Percentiles rank a stretch among this genome's conserved stretches.
Evolutionary conservation across 2,113 vertebrate species (phyloP).

Genomic region (Hemicordylus capensis): DNA sequence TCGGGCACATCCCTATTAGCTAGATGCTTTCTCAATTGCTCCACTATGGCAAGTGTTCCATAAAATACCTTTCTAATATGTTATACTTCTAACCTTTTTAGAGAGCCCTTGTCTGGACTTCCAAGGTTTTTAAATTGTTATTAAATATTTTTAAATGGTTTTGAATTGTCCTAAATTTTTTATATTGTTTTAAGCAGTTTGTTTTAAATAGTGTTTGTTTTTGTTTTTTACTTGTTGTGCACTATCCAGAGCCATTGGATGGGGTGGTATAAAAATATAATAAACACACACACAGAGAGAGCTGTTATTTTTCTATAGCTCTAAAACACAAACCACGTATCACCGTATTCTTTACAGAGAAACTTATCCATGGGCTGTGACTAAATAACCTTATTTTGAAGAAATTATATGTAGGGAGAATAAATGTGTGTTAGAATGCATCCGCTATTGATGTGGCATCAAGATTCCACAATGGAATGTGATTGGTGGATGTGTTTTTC

Average conservation of each 20-base stretch:
- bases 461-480: background rate
- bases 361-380: background rate
- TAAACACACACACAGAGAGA: too few relatives aligned
- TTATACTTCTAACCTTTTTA: too few relatives aligned
- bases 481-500: background rate
- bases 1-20: too few relatives aligned
- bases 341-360: background rate
- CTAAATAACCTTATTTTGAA: background rate
- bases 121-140: too few relatives aligned
- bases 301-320: background rate
- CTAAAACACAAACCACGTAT: background rate
- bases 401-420: background rate
- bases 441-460: background rate
- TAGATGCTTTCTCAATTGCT: background rate
- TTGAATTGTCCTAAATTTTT: too few relatives aligned
- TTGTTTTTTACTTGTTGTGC: too few relatives aligned
- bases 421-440: background rate
- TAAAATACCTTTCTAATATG: background rate
- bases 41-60: background rate
- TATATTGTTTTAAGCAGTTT: too few relatives aligned
- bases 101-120: too few relatives aligned
- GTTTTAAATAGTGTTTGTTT: too few relatives aligned
- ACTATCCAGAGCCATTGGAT: too few relatives aligned
- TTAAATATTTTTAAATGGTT: too few relatives aligned
- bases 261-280: too few relatives aligned